Evolutionary conservation across 2,797 vertebrate genomes (phyloP), one percentile per base, ranked within the genome.

Genomic region (Odontamblyopus rebecca): DNA sequence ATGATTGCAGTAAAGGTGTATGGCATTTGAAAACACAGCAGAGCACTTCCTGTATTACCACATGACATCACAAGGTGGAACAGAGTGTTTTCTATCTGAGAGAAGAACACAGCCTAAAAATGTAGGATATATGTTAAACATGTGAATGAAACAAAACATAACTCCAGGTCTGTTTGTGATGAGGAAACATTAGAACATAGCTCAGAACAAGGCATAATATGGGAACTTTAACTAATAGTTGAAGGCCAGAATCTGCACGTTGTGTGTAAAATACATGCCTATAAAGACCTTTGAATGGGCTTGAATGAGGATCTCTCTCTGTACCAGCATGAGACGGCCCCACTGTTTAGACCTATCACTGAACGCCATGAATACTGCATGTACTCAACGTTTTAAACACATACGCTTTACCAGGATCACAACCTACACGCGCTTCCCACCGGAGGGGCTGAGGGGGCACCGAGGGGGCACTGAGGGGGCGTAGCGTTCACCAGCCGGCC

Each of bases 351-450:
- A 78, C 72, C 84, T 80, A 79, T 81, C 41, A 54, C 76, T 80
- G 61, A 82, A 50, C 65, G 60, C 74, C 82, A 88, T 92, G 74
- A 91, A 90, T 91, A 89, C 82, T 92, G 88, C 87, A 90, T 89
- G 85, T 79, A 65, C 72, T 74, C 73, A 80, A 74, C 79, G 77
- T 82, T 89, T 90, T 81, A 89, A 89, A 83, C 83, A 82, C 74
- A 85, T 82, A 84, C 61, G 69, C 73, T 81, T 91, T 79, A 88
- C 82, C 73, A 85, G 83, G 82, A 88, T 90, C 85, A 88, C 82
- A 88, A 85, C 87, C 75, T 84, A 81, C 87, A 83, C 71, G 80
- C 62, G 68, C 80, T 78, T 84, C 85, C 82, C 85, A 86, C 88
- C 87, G 85, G 80, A 79, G 85, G 78, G 68, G 82, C 84, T 82